These are phyloP conservation scores for Danaus melanippus DNA, from an alignment of 1,140 invertebrate species.

Conservation along the genomic window DNA sequence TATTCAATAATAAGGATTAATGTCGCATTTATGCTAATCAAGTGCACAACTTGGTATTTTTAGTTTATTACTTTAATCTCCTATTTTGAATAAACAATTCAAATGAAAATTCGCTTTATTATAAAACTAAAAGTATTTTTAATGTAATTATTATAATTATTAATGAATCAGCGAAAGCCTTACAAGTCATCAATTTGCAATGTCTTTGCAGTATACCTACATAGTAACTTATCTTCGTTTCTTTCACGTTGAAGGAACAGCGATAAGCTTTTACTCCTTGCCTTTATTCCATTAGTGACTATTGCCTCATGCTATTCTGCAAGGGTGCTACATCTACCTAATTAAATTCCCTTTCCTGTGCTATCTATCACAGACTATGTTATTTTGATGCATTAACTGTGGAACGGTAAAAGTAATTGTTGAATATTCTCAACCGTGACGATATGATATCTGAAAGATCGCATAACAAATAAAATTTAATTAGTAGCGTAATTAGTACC, in stretches of 20 bases:
- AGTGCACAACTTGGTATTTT: no score
- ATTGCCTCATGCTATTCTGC: no score
- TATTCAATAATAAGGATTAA: conserved; percentile 51
- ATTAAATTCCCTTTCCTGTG: no score
- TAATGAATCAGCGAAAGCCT: conserved; percentile 12
- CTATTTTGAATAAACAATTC: neutral
- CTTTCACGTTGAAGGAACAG: conserved; percentile 24
- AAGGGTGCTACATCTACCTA: no score
- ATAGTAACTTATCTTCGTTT: conserved; percentile 22
- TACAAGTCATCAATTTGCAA: conserved; percentile 7
- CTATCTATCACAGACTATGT: no score
- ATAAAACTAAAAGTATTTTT: no score
- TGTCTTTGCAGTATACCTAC: conserved; percentile 16
- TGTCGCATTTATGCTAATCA: conserved; percentile 23
- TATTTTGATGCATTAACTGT: conserved; percentile 7
- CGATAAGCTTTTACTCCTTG: conserved; percentile 52
- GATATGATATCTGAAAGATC: no score
- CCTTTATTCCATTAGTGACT: conserved; percentile 37
- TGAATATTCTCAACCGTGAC: no score
- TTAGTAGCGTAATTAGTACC: no score
- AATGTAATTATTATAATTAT: neutral
- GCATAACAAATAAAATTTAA: no score
- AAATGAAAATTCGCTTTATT: no score
- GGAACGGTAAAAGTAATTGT: neutral
- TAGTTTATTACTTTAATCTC: conserved; percentile 5